phyloP scores from a whole-genome alignment of 2,797 vertebrate genomes.

The Nannoperca obscura region DNA sequence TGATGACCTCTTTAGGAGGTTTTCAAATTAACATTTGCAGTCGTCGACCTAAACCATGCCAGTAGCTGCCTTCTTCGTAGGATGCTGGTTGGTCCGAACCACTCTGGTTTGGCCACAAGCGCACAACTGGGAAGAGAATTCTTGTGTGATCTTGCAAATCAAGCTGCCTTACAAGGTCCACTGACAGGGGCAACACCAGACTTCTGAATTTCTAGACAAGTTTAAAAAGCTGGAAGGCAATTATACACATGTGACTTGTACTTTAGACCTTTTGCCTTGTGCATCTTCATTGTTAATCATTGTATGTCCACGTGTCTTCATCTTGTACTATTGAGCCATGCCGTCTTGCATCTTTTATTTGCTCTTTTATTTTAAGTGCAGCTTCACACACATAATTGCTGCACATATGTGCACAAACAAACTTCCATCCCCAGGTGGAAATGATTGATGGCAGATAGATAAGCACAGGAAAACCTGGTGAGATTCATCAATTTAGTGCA shows the following conservation, averaged over 20 bases:
- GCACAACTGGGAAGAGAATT: too few species aligned
- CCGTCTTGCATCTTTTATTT: constrained; percentile 9
- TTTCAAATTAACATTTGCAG: too few species aligned
- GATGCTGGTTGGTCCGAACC: too few species aligned
- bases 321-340: background rate
- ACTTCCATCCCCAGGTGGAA: constrained; percentile 37
- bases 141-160: too few species aligned
- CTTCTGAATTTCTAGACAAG: constrained; percentile 11
- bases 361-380: background rate
- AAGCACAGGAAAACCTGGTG: constrained; percentile 54
- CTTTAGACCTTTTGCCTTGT: background rate
- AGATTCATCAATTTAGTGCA: constrained; percentile 67
- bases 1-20: too few species aligned
- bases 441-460: constrained; percentile 60
- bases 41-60: too few species aligned
- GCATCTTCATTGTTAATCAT: constrained; percentile 13
- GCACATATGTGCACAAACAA: constrained; percentile 28
- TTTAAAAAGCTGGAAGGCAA: constrained; percentile 16
- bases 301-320: background rate
- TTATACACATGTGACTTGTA: constrained; percentile 15
- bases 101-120: too few species aligned
- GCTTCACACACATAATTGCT: constrained; percentile 10
- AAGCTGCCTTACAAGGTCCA: background rate
- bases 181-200: constrained; percentile 23
- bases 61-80: too few species aligned